Base-by-base conservation (phyloP, 2,797 vertebrate species). In the Gephyroberyx darwinii region DNA sequence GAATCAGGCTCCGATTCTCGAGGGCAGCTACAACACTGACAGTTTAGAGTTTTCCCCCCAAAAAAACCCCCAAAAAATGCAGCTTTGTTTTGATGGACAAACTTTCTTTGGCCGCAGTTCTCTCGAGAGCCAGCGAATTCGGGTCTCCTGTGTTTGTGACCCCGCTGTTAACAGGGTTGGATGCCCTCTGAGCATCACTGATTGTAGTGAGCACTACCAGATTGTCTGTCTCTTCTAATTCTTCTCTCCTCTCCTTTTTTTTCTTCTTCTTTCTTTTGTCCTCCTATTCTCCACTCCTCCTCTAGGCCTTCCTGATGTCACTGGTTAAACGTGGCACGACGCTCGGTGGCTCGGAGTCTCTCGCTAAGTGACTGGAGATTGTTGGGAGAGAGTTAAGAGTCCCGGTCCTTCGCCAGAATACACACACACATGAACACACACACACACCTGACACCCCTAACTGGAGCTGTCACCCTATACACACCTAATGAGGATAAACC, bases 401-500 rank as follows among this genome's bases (percentile, higher is more conserved):
- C 77, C 66, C 63, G 77, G 65, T 72, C 60, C 71, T 75, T 69
- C 62, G 63, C 51, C 69, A 64, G 60, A 72, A 82, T 74, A 83
- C 71, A 72, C 67, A 65, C 68, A 65, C 66, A 73, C 62, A 65
- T 61, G 75, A 77, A 69, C 65, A 71, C 56, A 73, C 51, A 19
- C 30, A 54, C 55, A 19, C 57, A 57, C 56, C 47, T 26, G 12
- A 12, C 51, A 62, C 50, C 19, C 45, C 56, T 47, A 75, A 80
- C 69, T 71, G 70, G 54, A 87, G 81, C 86, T 91, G 88, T 89
- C 88, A 87, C 78, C 82, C 74, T 64, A 77, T 57, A 81, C 77
- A 86, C 67, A 90, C 78, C 81, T 91, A 91, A 92, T 91, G 87
- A 93, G 90, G 86, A 92, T 88, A 89, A 90, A 91, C 86, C 87